Conservation (phyloP, 1,140 invertebrate species). For the Stegodyphus mimosarum region DNA sequence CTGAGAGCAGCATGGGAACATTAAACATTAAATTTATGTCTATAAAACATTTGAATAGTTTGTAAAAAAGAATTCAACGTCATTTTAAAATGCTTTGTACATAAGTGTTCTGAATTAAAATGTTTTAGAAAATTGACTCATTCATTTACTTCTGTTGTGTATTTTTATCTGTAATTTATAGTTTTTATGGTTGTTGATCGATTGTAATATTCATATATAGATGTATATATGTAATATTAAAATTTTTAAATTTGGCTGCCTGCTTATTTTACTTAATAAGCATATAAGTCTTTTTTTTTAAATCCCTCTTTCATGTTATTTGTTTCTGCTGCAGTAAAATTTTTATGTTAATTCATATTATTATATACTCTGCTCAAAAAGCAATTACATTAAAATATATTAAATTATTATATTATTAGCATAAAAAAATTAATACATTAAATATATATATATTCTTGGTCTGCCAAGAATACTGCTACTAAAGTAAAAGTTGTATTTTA, state of each 20-base stretch:
- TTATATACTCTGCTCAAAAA: too few relatives aligned
- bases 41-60: neutral
- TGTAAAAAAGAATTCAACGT: neutral
- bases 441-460: too few relatives aligned
- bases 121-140: constrained; percentile 27
- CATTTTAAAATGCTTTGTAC: constrained; percentile 10
- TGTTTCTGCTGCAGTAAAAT: too few relatives aligned
- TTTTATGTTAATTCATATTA: too few relatives aligned
- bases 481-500: too few relatives aligned
- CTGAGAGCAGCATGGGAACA: too few relatives aligned
- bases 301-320: too few relatives aligned
- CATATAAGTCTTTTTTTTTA: too few relatives aligned
- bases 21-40: neutral
- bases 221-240: constrained; percentile 48
- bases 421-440: too few relatives aligned
- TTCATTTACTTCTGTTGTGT: constrained; percentile 17
- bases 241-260: constrained; percentile 43
- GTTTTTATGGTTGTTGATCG: constrained; percentile 38
- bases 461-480: too few relatives aligned
- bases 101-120: constrained; percentile 33
- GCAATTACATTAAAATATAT: too few relatives aligned
- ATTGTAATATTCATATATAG: constrained; percentile 36
- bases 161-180: constrained; percentile 34
- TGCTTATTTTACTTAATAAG: constrained; percentile 3
- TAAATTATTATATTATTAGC: too few relatives aligned